These are phyloP conservation scores for Suncus etruscus DNA, from an alignment of 2,113 vertebrate species.

Conservation along the genomic window DNA sequence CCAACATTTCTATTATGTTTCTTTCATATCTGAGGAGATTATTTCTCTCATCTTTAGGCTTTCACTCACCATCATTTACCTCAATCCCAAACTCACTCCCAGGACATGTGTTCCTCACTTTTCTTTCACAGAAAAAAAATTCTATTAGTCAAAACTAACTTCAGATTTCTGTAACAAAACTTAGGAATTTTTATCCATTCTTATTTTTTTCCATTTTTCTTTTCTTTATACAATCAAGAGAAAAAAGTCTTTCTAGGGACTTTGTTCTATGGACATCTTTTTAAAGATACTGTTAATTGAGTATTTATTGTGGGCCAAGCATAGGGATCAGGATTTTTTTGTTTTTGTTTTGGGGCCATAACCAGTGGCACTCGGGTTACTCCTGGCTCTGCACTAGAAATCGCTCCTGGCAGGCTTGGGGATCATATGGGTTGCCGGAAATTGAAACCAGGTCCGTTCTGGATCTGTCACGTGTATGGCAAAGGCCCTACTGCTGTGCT, in stretches of 20 bases:
- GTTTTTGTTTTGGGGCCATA: no score
- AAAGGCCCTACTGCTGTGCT: no score
- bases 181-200: background rate
- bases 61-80: background rate
- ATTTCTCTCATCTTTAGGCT: background rate
- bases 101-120: background rate
- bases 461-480: no score
- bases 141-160: background rate
- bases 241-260: background rate
- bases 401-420: no score
- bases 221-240: background rate
- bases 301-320: background rate
- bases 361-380: no score
- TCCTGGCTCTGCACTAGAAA: no score
- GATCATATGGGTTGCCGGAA: no score
- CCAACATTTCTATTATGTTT: background rate
- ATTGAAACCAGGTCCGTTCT: no score
- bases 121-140: background rate
- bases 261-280: background rate
- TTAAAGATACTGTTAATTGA: slow-evolving; percentile 37
- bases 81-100: background rate
- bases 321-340: background rate
- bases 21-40: background rate
- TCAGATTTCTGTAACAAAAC: background rate
- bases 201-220: background rate